These are phyloP conservation scores for Dendrophyllia cribrosa DNA, from an alignment of 64 coral and sea anemone genomes.

Conservation along the genomic window DNA sequence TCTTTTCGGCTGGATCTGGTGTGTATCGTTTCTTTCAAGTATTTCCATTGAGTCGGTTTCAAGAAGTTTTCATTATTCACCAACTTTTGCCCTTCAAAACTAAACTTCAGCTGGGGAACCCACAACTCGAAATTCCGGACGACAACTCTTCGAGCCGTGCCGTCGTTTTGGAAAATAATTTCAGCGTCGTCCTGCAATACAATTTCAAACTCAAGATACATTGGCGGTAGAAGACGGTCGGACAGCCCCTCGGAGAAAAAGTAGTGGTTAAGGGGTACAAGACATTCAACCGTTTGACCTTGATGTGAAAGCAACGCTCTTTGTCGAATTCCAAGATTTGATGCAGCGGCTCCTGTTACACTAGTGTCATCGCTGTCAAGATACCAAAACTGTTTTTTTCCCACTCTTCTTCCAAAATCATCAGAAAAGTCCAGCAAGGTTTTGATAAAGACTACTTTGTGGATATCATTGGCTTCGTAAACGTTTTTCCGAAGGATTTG, in stretches of 20 bases:
- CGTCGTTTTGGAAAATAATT: neutral
- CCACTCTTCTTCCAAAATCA: neutral
- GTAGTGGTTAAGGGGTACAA: neutral
- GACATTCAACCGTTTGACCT: neutral
- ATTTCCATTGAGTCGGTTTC: neutral
- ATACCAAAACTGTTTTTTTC: conserved; percentile 14
- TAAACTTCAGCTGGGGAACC: neutral
- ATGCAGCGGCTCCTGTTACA: neutral
- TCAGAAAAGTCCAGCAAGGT: conserved; percentile 18
- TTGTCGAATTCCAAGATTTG: neutral
- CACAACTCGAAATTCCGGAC: neutral
- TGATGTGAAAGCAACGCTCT: neutral
- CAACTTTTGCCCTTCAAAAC: neutral
- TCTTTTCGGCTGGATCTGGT: neutral
- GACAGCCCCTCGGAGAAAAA: neutral
- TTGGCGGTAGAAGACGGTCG: neutral
- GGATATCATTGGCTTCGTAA: neutral
- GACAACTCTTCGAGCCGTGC: neutral
- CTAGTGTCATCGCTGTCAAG: neutral
- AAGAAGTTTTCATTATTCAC: neutral
- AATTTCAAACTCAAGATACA: neutral
- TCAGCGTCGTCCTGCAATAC: neutral
- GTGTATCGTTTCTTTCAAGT: neutral
- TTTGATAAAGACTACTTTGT: conserved; percentile 15
- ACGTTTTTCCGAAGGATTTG: neutral